Percentiles rank a stretch among this genome's conserved stretches.
Evolutionary conservation across 2,888 invertebrate species (phyloP).

Genomic region (Parnassius mnemosyne): DNA sequence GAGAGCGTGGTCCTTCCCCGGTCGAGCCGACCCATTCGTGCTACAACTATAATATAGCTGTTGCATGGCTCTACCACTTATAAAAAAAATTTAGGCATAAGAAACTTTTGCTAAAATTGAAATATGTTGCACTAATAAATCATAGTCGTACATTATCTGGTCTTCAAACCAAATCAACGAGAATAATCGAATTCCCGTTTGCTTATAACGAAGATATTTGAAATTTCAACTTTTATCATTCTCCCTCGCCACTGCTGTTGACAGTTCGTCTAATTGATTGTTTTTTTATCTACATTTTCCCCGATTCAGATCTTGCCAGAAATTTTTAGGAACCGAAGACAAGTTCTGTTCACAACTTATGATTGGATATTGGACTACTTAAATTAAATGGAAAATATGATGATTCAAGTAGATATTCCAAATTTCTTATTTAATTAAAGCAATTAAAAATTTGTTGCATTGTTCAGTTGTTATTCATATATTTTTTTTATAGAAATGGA

Average conservation of each 20-base stretch:
- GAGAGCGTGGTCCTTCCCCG: too few species aligned
- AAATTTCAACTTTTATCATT: conserved; percentile 40
- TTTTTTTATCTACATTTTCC: conserved; percentile 53
- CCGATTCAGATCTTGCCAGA: conserved; percentile 39
- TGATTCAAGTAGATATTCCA: not conserved
- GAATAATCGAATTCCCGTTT: conserved; percentile 13
- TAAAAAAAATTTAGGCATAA: too few species aligned
- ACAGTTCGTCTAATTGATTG: conserved; percentile 75
- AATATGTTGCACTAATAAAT: too few species aligned
- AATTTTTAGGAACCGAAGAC: conserved; percentile 46
- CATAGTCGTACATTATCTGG: not conserved
- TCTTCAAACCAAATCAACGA: conserved; percentile 17
- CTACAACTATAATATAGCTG: too few species aligned
- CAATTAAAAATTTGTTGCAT: too few species aligned
- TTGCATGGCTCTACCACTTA: too few species aligned
- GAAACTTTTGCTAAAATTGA: too few species aligned
- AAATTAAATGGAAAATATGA: conserved; percentile 1
- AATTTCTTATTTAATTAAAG: too few species aligned
- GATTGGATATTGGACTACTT: conserved; percentile 23
- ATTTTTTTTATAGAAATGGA: too few species aligned
- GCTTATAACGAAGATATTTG: conserved; percentile 29
- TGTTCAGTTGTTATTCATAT: too few species aligned
- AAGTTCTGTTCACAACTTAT: conserved; percentile 21
- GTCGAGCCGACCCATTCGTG: too few species aligned
- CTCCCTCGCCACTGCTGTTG: conserved; percentile 55